Conservation (phyloP, 2,888 invertebrate genomes). For the Rotaria macrura region DNA sequence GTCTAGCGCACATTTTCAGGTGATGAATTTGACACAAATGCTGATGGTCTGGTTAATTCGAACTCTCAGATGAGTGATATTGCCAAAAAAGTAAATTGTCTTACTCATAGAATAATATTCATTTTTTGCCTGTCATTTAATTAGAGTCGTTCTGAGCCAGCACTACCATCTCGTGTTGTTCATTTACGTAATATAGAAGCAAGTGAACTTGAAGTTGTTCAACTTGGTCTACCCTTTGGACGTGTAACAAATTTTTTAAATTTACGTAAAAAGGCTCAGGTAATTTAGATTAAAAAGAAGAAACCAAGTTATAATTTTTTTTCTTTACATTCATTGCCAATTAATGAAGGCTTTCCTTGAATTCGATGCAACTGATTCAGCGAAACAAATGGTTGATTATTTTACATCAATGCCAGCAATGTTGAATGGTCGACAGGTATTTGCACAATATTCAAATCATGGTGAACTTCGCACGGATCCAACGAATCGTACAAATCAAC, state of each 20-base stretch:
- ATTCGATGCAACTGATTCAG: constrained; percentile 86
- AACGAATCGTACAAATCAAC: constrained; percentile 29
- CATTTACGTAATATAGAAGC: constrained; percentile 81
- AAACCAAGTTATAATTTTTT: too few relatives aligned
- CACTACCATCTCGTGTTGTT: constrained; percentile 70
- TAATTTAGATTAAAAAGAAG: not conserved
- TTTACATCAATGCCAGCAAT: constrained; percentile 83
- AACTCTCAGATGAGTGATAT: not conserved
- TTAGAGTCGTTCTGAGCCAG: constrained; percentile 16
- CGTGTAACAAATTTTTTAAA: constrained; percentile 93
- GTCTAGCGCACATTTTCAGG: not conserved
- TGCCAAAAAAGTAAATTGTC: not conserved
- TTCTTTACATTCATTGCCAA: not conserved
- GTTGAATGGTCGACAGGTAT: constrained; percentile 84
- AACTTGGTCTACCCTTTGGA: constrained; percentile 91
- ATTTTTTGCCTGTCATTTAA: not conserved
- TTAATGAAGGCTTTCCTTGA: constrained; percentile 73
- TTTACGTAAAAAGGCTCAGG: constrained; percentile 63
- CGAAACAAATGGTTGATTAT: constrained; percentile 86
- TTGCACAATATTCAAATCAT: constrained; percentile 90
- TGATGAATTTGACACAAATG: not conserved
- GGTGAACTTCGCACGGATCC: constrained; percentile 93
- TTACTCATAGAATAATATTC: not conserved
- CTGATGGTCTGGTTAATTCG: not conserved
- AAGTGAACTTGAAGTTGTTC: constrained; percentile 89